Conservation (phyloP, 2,888 invertebrate species). For the Dimorphilus gyrociliatus region DNA sequence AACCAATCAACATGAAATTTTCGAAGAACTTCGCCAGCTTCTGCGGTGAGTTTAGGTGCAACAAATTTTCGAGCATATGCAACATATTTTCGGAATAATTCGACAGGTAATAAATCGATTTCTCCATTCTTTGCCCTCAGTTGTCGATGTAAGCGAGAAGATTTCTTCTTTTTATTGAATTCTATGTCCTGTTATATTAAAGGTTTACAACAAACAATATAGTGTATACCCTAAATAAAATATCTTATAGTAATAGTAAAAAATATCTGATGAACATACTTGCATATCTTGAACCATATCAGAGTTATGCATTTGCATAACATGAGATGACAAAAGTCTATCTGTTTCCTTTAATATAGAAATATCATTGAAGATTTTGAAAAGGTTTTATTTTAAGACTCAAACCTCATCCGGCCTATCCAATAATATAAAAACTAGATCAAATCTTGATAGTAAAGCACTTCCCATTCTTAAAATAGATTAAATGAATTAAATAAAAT, state of each 20-base stretch:
- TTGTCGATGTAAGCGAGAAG: too few species aligned
- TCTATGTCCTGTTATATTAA: too few species aligned
- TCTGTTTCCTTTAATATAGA: constrained; percentile 49
- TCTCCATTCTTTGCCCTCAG: too few species aligned
- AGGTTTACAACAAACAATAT: too few species aligned
- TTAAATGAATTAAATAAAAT: background rate
- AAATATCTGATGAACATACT: too few species aligned
- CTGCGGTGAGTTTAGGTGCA: constrained; percentile 55
- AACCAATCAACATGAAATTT: constrained; percentile 65
- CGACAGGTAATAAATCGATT: too few species aligned
- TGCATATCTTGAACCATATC: too few species aligned
- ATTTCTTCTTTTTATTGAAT: too few species aligned
- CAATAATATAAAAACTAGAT: constrained; percentile 71
- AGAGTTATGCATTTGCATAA: constrained; percentile 59
- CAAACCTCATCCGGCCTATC: constrained; percentile 73
- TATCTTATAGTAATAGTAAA: too few species aligned
- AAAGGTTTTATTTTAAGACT: too few species aligned
- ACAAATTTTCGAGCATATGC: constrained; percentile 76
- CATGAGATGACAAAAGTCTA: constrained; percentile 59
- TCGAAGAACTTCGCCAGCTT: constrained; percentile 52
- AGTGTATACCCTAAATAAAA: too few species aligned
- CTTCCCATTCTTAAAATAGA: constrained; percentile 47
- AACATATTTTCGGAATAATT: too few species aligned
- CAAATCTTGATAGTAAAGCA: constrained; percentile 72
- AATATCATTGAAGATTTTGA: constrained; percentile 20